Evolutionary conservation across 2,797 vertebrate species (phyloP).

Genomic region (Xenops minutus): DNA sequence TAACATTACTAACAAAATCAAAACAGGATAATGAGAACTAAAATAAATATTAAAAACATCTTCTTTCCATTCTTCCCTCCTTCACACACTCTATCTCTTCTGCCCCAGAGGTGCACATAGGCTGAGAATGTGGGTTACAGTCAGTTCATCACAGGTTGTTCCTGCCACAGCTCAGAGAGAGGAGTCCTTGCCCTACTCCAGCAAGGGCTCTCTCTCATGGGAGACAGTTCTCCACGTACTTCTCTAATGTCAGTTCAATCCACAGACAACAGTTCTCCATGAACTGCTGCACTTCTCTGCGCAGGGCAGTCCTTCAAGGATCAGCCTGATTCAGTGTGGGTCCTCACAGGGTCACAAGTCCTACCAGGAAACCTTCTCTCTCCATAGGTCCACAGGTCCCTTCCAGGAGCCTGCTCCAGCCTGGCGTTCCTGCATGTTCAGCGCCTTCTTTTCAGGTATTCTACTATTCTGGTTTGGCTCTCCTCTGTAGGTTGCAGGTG

Average conservation of each 20-base stretch:
- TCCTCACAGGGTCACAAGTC: not conserved
- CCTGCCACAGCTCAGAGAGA: not conserved
- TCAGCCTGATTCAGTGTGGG: not conserved
- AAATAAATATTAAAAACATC: not conserved
- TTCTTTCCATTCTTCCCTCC: not conserved
- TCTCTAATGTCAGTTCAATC: too few relatives aligned
- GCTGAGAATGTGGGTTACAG: not conserved
- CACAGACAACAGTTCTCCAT: not conserved
- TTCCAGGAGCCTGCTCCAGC: not conserved
- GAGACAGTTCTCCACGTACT: not conserved
- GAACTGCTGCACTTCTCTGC: not conserved
- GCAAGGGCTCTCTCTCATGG: rapidly evolving
- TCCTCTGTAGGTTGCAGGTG: not conserved
- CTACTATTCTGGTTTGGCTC: not conserved
- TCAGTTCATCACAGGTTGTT: not conserved
- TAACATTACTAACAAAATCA: not conserved
- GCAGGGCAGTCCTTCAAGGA: not conserved
- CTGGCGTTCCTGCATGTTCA: not conserved
- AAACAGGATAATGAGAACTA: not conserved
- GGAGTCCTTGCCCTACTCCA: not conserved
- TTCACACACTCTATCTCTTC: not conserved
- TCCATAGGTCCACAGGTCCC: too few relatives aligned
- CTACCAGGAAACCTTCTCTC: rapidly evolving
- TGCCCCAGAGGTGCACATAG: not conserved
- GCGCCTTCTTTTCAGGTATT: not conserved